These are phyloP conservation scores for Zaprionus vittiger DNA, from an alignment of 1,140 invertebrate genomes.

Conservation along the genomic window DNA sequence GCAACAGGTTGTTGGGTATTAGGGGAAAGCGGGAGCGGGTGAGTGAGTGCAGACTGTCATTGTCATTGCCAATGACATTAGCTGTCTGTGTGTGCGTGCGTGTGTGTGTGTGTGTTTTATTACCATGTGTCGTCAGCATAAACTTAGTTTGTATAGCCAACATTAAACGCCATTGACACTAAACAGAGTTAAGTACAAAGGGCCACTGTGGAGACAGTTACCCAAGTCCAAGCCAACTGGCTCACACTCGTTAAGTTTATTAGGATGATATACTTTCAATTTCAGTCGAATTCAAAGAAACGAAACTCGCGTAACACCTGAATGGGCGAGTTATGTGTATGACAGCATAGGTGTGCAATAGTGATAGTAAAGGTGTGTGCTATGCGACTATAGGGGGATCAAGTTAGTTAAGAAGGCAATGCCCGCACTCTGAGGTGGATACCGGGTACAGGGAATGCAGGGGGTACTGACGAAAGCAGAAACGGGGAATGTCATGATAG, in stretches of 20 bases:
- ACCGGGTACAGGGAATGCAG: no score
- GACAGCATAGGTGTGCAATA: background rate
- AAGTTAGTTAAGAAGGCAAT: no score
- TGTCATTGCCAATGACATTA: constrained; percentile 18
- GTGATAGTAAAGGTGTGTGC: background rate
- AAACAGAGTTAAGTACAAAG: constrained; percentile 14
- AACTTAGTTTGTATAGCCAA: constrained; percentile 47
- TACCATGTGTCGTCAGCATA: constrained; percentile 30
- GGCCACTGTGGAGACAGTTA: constrained; percentile 21
- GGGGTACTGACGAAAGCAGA: no score
- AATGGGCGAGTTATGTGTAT: background rate
- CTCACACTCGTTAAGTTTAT: background rate
- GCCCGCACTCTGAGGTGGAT: no score
- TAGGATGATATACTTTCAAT: constrained; percentile 31
- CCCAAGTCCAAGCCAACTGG: background rate
- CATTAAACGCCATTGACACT: constrained; percentile 34
- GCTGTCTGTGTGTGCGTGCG: background rate
- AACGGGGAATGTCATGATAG: no score
- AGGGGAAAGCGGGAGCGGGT: constrained; percentile 3
- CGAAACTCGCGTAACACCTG: background rate
- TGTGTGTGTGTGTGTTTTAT: constrained; percentile 2
- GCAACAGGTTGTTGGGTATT: background rate
- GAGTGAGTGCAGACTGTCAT: constrained; percentile 10
- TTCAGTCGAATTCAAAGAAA: constrained; percentile 2
- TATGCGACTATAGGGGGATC: background rate